A percentile compares a stretch with the other conserved stretches of the same genome.
phyloP scores from a whole-genome alignment of 2,797 vertebrate genomes.

The Tapirus indicus region DNA sequence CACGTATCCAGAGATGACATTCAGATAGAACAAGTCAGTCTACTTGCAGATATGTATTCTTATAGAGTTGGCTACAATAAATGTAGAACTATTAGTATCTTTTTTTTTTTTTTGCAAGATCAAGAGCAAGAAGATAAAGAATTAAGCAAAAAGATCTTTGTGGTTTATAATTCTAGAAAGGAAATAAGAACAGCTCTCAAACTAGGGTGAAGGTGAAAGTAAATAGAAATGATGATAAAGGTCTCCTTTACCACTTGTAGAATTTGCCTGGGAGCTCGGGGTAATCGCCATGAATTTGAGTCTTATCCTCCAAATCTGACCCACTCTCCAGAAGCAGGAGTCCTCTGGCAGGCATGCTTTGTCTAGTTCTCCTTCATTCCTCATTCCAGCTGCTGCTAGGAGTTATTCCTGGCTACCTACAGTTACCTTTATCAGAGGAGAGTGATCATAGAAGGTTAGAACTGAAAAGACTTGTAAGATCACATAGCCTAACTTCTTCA shows the following conservation, averaged over 20 bases:
- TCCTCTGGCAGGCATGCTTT: neutral
- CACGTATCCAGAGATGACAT: neutral
- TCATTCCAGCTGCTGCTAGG: neutral
- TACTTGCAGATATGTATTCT: neutral
- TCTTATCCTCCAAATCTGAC: neutral
- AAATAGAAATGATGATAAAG: neutral
- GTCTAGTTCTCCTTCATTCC: neutral
- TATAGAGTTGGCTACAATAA: neutral
- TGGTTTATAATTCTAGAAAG: slow-evolving; percentile 35
- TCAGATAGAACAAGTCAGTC: neutral
- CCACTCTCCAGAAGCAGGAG: neutral
- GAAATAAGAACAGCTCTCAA: slow-evolving; percentile 9
- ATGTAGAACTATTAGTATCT: neutral
- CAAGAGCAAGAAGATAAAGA: slow-evolving; percentile 5
- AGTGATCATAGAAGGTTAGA: neutral
- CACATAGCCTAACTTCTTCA: neutral
- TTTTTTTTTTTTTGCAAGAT: neutral
- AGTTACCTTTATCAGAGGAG: slow-evolving; percentile 21
- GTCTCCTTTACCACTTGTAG: neutral
- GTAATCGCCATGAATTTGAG: neutral
- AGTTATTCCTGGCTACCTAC: neutral
- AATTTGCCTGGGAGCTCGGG: neutral
- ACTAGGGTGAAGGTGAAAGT: neutral
- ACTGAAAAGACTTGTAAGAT: neutral
- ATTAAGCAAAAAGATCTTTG: neutral